Conservation (phyloP, 2,888 invertebrate genomes). For the Cryptus armator region DNA sequence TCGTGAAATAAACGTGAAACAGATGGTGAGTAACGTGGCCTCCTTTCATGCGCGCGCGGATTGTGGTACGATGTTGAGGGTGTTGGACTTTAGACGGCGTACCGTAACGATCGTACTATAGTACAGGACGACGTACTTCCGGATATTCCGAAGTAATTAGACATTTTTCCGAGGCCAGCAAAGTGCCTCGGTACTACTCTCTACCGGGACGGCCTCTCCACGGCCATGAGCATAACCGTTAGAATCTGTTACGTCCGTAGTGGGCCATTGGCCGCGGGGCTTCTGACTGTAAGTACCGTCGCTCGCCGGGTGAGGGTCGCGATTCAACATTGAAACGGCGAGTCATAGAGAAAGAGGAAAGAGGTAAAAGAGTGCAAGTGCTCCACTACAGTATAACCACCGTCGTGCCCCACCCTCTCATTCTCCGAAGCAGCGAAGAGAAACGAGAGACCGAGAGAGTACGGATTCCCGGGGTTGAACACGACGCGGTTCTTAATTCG, state of each 20-base stretch:
- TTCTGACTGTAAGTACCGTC: slow-evolving; percentile 62
- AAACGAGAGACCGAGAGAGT: slow-evolving; percentile 7
- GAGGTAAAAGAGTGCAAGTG: slow-evolving; percentile 40
- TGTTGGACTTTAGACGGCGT: slow-evolving; percentile 55
- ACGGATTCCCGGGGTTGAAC: slow-evolving; percentile 36
- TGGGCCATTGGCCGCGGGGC: slow-evolving; percentile 62
- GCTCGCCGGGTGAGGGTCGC: slow-evolving; percentile 52
- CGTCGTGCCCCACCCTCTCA: background rate
- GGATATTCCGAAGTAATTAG: slow-evolving; percentile 80
- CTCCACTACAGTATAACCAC: slow-evolving; percentile 46
- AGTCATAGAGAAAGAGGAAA: slow-evolving; percentile 48
- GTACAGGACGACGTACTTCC: slow-evolving; percentile 30
- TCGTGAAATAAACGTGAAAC: slow-evolving; percentile 53
- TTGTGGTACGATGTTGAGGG: slow-evolving; percentile 30
- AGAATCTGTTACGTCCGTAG: slow-evolving; percentile 81
- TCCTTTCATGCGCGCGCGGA: slow-evolving; percentile 10
- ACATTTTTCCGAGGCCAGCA: slow-evolving; percentile 68
- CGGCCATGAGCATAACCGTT: slow-evolving; percentile 82
- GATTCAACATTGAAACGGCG: slow-evolving; percentile 66
- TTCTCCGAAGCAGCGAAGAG: slow-evolving; percentile 23
- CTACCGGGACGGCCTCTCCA: slow-evolving; percentile 53
- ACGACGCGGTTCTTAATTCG: slow-evolving; percentile 66
- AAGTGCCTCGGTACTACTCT: slow-evolving; percentile 43
- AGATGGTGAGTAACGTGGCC: slow-evolving; percentile 49
- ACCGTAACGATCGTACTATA: slow-evolving; percentile 49